Conservation (phyloP, 2,888 invertebrate species). For the Stratiomys singularior region DNA sequence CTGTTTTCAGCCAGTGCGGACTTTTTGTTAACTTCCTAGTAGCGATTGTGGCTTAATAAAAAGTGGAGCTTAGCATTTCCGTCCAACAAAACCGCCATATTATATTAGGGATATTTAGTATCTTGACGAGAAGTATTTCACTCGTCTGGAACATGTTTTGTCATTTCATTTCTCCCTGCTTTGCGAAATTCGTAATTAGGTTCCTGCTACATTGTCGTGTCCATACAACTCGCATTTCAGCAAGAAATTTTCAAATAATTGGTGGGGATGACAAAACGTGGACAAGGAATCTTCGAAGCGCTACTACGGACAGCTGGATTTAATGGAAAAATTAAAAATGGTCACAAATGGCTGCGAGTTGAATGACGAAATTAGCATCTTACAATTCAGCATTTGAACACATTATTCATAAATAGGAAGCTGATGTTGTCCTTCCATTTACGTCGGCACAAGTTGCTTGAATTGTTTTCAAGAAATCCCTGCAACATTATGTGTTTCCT, state of each 20-base stretch:
- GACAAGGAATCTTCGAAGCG: not conserved
- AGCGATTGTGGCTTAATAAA: not conserved
- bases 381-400: not conserved
- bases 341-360: not conserved
- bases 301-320: not conserved
- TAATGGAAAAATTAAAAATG: not conserved
- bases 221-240: conserved; percentile 15
- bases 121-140: not conserved
- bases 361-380: conserved; percentile 11
- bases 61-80: conserved; percentile 20
- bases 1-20: not conserved
- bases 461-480: too few relatives aligned
- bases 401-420: not conserved
- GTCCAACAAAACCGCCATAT: conserved; percentile 7
- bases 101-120: conserved; percentile 17
- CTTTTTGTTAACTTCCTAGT: too few relatives aligned
- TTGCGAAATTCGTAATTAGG: conserved; percentile 33
- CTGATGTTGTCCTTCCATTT: not conserved
- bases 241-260: conserved; percentile 15
- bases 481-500: too few relatives aligned
- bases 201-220: not conserved
- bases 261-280: not conserved
- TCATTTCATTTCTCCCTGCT: not conserved
- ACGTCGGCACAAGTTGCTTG: too few relatives aligned
- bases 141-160: not conserved